Conservation (phyloP, 2,113 vertebrate species). For the Gallinago media region DNA sequence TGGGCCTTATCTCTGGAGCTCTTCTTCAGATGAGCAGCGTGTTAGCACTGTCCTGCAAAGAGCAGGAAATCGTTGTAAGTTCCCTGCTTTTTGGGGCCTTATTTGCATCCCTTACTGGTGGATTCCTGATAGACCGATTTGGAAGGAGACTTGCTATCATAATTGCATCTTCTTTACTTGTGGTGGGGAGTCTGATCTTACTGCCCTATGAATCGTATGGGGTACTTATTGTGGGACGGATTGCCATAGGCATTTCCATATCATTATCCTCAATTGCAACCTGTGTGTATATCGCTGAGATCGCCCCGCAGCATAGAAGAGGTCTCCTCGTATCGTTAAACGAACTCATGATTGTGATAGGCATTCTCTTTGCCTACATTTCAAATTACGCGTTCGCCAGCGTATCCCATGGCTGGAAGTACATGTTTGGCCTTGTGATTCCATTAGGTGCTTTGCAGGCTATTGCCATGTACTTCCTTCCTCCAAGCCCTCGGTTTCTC, state of each 20-base stretch:
- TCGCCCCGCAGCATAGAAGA: slow-evolving; percentile 88
- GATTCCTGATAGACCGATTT: slow-evolving; percentile 89
- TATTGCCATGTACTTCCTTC: slow-evolving; percentile 86
- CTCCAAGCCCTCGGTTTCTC: slow-evolving; percentile 93
- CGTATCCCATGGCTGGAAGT: slow-evolving; percentile 86
- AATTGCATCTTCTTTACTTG: slow-evolving; percentile 83
- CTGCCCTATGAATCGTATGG: slow-evolving; percentile 80
- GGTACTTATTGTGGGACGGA: slow-evolving; percentile 83
- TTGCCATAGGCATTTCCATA: slow-evolving; percentile 90
- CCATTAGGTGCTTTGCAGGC: slow-evolving; percentile 88
- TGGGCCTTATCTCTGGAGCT: slow-evolving; percentile 92
- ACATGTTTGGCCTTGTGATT: slow-evolving; percentile 89
- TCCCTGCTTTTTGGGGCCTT: slow-evolving; percentile 90
- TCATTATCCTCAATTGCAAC: slow-evolving; percentile 90
- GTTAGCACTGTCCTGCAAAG: slow-evolving; percentile 85
- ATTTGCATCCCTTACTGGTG: slow-evolving; percentile 86
- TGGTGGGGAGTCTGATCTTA: slow-evolving; percentile 82
- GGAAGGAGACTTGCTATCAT: slow-evolving; percentile 90
- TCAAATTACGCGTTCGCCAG: slow-evolving; percentile 88
- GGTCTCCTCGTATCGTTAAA: slow-evolving; percentile 92
- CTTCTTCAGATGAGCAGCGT: slow-evolving; percentile 88
- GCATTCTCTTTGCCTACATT: slow-evolving; percentile 91
- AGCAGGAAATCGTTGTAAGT: slow-evolving; percentile 93
- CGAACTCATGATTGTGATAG: slow-evolving; percentile 92
- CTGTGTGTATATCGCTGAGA: slow-evolving; percentile 93